A percentile compares a stretch with the other conserved stretches of the same genome.
phyloP scores from a whole-genome alignment of 2,113 vertebrate genomes.

The Cavia aperea region DNA sequence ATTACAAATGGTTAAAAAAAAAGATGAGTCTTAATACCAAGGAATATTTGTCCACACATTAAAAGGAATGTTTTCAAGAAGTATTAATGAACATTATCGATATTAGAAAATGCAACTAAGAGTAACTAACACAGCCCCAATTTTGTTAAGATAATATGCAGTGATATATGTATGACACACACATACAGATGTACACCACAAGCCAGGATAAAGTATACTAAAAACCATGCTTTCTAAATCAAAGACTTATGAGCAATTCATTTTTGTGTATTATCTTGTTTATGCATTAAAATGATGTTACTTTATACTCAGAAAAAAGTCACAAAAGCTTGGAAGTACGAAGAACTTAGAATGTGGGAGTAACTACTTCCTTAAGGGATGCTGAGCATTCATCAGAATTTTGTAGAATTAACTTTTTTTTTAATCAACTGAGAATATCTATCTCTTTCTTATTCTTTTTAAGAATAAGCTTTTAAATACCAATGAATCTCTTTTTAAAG shows the following conservation, averaged over 20 bases:
- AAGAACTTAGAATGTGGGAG: background rate
- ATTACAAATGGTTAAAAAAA: background rate
- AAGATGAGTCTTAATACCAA: background rate
- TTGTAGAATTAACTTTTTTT: background rate
- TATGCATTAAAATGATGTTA: background rate
- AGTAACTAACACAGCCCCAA: background rate
- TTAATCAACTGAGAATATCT: background rate
- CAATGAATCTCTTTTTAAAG: background rate
- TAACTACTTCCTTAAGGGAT: background rate
- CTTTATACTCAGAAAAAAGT: background rate
- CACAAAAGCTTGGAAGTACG: background rate
- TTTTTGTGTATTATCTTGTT: background rate
- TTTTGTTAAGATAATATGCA: background rate
- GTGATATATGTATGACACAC: background rate
- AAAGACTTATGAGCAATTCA: background rate
- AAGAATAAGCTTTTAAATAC: background rate
- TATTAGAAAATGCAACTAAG: background rate
- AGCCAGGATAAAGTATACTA: background rate
- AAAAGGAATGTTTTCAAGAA: constrained; percentile 8
- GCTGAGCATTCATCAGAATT: background rate
- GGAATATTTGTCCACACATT: background rate
- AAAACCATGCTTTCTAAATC: background rate
- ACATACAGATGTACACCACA: background rate
- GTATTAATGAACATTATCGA: background rate
- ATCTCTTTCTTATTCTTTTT: background rate